Percentiles rank a stretch among this genome's conserved stretches.
Conservation (phyloP, 2,888 invertebrate species). For the Cheilosia scutellata region DNA sequence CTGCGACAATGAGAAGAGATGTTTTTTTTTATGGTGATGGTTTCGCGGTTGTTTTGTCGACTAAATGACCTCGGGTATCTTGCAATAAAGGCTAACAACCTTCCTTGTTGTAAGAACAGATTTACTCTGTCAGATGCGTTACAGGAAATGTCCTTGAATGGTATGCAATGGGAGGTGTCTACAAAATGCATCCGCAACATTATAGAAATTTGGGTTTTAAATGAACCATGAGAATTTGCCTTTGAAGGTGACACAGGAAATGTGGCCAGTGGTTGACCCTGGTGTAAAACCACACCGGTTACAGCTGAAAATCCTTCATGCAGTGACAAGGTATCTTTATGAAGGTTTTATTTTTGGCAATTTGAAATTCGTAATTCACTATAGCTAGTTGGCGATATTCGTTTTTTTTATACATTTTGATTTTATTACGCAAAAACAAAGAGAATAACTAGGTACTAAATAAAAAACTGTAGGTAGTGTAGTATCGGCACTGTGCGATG, state of each 20-base stretch:
- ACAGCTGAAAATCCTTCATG: too few relatives aligned
- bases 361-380: too few relatives aligned
- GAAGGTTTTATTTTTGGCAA: too few relatives aligned
- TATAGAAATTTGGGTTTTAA: background rate
- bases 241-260: background rate
- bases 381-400: too few relatives aligned
- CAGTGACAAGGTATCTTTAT: too few relatives aligned
- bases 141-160: slow-evolving; percentile 9
- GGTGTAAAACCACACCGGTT: background rate
- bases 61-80: slow-evolving; percentile 18
- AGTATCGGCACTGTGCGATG: too few relatives aligned
- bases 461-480: too few relatives aligned
- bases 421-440: too few relatives aligned
- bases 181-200: background rate
- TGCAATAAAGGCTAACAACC: slow-evolving; percentile 1
- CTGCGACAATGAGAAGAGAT: background rate
- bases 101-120: background rate
- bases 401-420: too few relatives aligned
- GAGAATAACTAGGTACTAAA: too few relatives aligned
- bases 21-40: slow-evolving; percentile 33
- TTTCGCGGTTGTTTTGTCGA: slow-evolving; percentile 45
- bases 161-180: too few relatives aligned
- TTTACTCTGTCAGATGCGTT: background rate
- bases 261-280: background rate
- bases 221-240: background rate